These are phyloP conservation scores for Cyclophora punctaria DNA, from an alignment of 2,888 invertebrate species.

Conservation along the genomic window DNA sequence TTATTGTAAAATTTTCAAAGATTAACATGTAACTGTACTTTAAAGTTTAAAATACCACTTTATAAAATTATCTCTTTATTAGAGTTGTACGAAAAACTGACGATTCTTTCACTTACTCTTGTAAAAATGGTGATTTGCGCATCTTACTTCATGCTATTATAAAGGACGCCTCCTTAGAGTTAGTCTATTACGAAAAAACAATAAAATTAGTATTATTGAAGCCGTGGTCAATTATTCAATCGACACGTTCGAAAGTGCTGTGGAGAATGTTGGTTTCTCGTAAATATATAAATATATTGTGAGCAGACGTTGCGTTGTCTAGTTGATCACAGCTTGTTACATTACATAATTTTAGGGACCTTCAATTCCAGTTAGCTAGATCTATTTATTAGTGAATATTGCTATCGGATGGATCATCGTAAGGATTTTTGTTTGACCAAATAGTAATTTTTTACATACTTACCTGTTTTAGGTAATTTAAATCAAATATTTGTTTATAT, in stretches of 20 bases:
- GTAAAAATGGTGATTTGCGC: constrained; percentile 68
- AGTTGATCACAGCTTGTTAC: constrained; percentile 67
- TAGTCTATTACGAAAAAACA: constrained; percentile 67
- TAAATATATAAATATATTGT: constrained; percentile 18
- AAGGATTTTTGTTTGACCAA: constrained; percentile 65
- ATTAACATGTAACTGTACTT: constrained; percentile 41
- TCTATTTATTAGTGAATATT: constrained; percentile 69
- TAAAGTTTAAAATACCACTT: constrained; percentile 45
- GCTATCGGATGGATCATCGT: constrained; percentile 59
- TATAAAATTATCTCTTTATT: constrained; percentile 48
- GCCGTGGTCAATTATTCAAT: constrained; percentile 64
- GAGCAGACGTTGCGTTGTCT: constrained; percentile 30
- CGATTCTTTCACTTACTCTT: constrained; percentile 55
- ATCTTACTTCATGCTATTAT: constrained; percentile 66
- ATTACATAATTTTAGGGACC: constrained; percentile 74
- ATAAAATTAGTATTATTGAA: constrained; percentile 67
- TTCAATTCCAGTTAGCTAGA: constrained; percentile 74
- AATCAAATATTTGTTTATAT: constrained; percentile 57
- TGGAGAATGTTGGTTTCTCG: constrained; percentile 18
- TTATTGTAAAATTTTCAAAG: constrained; percentile 44
- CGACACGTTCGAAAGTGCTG: constrained; percentile 23
- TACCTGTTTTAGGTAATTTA: constrained; percentile 60
- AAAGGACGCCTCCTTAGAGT: constrained; percentile 71
- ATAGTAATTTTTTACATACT: constrained; percentile 69
- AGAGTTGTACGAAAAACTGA: constrained; percentile 53